Percentiles rank a stretch among this genome's conserved stretches.
phyloP scores from a whole-genome alignment of 2,113 vertebrate genomes.

The Saccopteryx leptura region DNA sequence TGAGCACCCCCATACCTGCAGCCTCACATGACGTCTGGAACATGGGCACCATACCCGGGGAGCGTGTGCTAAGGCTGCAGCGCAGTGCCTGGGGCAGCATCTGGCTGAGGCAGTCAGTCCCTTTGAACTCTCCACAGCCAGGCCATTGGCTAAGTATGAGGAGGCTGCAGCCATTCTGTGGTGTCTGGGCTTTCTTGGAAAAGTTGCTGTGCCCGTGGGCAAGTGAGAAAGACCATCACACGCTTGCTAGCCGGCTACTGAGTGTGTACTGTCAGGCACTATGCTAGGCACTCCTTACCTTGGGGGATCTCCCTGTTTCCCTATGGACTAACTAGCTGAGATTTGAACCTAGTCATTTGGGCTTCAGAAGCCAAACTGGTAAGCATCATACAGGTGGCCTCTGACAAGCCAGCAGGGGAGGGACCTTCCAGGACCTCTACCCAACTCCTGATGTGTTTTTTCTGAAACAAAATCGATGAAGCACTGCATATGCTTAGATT shows the following conservation, averaged over 20 bases:
- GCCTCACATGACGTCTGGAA: fast-evolving
- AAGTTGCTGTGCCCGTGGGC: not conserved
- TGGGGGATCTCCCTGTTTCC: not conserved
- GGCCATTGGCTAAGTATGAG: too few species aligned
- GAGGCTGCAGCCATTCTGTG: not conserved
- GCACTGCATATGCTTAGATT: not conserved
- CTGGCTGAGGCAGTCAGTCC: not conserved
- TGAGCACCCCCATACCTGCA: not conserved
- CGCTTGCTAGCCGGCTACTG: not conserved
- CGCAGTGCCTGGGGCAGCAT: not conserved
- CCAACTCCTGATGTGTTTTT: not conserved
- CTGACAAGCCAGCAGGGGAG: not conserved
- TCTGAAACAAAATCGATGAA: not conserved
- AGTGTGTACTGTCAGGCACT: not conserved
- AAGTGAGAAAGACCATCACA: not conserved
- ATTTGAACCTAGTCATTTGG: not conserved
- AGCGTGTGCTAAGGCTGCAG: not conserved
- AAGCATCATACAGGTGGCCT: fast-evolving
- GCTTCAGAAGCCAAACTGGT: not conserved
- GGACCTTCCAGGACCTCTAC: not conserved
- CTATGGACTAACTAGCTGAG: not conserved
- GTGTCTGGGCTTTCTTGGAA: not conserved
- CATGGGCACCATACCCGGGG: not conserved
- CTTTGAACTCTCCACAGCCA: not conserved
- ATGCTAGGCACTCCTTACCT: not conserved